Evolutionary conservation across 2,113 vertebrate genomes (phyloP).

Genomic region (Poeciliopsis retropinna): DNA sequence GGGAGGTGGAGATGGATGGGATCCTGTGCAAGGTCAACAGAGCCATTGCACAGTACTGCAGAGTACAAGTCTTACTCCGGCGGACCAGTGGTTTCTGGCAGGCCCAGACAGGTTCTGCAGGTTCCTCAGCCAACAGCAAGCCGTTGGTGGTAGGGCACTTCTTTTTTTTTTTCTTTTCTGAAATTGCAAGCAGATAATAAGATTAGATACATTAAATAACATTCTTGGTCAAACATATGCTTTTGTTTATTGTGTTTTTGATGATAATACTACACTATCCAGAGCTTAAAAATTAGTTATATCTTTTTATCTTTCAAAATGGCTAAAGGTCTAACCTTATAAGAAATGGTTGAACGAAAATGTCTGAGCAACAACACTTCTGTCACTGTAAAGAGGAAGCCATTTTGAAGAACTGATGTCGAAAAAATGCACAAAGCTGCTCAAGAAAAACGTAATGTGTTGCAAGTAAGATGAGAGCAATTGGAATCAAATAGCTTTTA

Average conservation of each 20-base stretch:
- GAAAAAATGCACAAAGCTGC: neutral
- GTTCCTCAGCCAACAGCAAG: constrained; percentile 44
- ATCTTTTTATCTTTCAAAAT: neutral
- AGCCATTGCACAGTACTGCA: constrained; percentile 79
- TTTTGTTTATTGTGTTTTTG: neutral
- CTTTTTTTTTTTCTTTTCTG: constrained; percentile 21
- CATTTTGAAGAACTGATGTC: neutral
- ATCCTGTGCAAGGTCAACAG: constrained; percentile 85
- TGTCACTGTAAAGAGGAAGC: neutral
- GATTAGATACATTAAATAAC: neutral
- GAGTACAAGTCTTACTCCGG: constrained; percentile 21
- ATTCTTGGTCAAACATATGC: neutral
- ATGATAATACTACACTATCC: neutral
- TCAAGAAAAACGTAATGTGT: too few species aligned
- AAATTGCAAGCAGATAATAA: constrained; percentile 38
- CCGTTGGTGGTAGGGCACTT: neutral
- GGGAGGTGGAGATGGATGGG: constrained; percentile 75
- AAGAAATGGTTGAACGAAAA: neutral
- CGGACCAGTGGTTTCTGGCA: constrained; percentile 35
- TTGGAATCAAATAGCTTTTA: neutral
- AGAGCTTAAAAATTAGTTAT: neutral
- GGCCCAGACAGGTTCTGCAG: constrained; percentile 58
- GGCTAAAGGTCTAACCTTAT: neutral
- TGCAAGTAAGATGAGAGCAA: neutral
- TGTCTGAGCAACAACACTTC: neutral